These are phyloP conservation scores for Halictus rubicundus DNA, from an alignment of 1,140 invertebrate genomes.

Conservation along the genomic window DNA sequence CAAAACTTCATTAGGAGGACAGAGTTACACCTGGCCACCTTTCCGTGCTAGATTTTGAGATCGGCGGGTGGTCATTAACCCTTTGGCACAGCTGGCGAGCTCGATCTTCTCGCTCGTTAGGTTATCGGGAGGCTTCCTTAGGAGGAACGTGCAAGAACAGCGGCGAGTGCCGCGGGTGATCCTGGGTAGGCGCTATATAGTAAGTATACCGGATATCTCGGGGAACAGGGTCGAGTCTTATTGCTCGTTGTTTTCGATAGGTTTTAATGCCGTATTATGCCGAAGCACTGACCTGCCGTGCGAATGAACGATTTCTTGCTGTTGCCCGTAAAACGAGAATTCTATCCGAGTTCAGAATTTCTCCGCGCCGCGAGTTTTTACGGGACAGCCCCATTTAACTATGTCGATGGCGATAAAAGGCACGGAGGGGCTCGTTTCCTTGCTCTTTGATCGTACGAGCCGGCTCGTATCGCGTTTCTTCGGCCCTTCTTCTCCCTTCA, in stretches of 20 bases:
- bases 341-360: conserved; percentile 4
- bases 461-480: too few species aligned
- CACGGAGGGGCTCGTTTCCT: too few species aligned
- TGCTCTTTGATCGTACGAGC: too few species aligned
- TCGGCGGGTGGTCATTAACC: conserved; percentile 37
- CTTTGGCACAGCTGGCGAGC: conserved; percentile 37
- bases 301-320: not conserved
- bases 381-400: too few species aligned
- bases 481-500: too few species aligned
- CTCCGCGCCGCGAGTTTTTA: too few species aligned
- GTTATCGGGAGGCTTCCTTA: conserved; percentile 47
- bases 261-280: conserved; percentile 23
- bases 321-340: not conserved
- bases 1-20: too few species aligned
- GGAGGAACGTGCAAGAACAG: conserved; percentile 13
- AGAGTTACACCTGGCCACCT: too few species aligned
- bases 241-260: conserved; percentile 43
- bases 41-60: not conserved
- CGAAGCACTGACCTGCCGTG: not conserved
- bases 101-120: conserved; percentile 56
- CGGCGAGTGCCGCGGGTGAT: conserved; percentile 45
- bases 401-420: too few species aligned
- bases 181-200: conserved; percentile 9
- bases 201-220: conserved; percentile 40
- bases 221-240: conserved; percentile 24